These are phyloP conservation scores for Chrysaora quinquecirrha DNA, from an alignment of 30 jellyfish, hydroid and myxozoan species.

Conservation along the genomic window DNA sequence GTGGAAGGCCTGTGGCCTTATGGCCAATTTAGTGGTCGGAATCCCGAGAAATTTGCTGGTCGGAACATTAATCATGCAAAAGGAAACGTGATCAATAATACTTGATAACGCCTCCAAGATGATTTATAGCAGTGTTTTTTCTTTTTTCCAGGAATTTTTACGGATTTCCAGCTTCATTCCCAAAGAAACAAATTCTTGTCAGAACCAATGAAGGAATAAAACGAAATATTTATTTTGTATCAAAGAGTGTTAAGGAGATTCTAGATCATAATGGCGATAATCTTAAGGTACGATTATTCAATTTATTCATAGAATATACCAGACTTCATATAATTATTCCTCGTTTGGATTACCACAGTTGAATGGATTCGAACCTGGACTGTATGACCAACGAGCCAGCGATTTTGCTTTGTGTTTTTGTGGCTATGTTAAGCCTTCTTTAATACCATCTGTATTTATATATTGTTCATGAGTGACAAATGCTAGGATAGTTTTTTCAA, in stretches of 20 bases:
- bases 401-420: no score
- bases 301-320: background rate
- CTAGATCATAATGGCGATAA: conserved; percentile 61
- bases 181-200: conserved; percentile 68
- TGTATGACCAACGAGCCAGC: no score
- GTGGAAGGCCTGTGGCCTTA: no score
- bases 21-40: no score
- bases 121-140: background rate
- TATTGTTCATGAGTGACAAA: background rate
- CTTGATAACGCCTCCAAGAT: background rate
- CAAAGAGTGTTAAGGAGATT: conserved; percentile 75
- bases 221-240: conserved; percentile 83
- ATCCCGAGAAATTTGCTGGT: no score
- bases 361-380: background rate
- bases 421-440: no score
- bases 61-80: background rate
- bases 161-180: conserved; percentile 70
- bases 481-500: background rate
- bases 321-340: no score
- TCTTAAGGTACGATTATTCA: conserved; percentile 33
- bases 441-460: background rate
- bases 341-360: no score
- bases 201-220: conserved; percentile 80
- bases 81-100: background rate
- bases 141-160: conserved; percentile 50